phyloP scores from a whole-genome alignment of 2,888 invertebrate species.

The Pammene aurita region DNA sequence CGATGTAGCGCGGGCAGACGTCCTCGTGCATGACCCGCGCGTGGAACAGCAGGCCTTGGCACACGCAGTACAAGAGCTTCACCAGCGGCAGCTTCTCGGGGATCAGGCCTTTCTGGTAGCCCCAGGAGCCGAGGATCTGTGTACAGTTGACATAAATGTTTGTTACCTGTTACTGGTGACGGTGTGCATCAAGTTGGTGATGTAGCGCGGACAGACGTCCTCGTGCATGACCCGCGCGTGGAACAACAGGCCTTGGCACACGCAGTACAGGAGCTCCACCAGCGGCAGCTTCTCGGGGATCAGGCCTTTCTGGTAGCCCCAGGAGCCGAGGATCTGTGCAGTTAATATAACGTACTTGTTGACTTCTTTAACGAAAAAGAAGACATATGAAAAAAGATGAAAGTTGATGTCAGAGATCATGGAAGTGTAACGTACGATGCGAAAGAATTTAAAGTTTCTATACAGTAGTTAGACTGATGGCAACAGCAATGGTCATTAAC shows the following conservation, averaged over 20 bases:
- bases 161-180: too few species aligned
- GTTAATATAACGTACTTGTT: too few species aligned
- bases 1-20: conserved; percentile 65
- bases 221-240: conserved; percentile 81
- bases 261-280: conserved; percentile 77
- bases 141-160: conserved; percentile 9
- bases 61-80: conserved; percentile 78
- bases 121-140: conserved; percentile 74
- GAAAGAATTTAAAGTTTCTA: too few species aligned
- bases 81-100: conserved; percentile 71
- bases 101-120: conserved; percentile 68
- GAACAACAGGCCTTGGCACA: conserved; percentile 79
- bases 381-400: too few species aligned
- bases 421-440: too few species aligned
- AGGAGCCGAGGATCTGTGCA: conserved; percentile 69
- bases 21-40: conserved; percentile 80
- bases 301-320: conserved; percentile 70
- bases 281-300: conserved; percentile 71
- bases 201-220: conserved; percentile 70
- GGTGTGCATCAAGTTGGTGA: background rate
- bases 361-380: too few species aligned
- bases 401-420: too few species aligned
- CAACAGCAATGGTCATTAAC: too few species aligned
- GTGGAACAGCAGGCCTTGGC: conserved; percentile 81
- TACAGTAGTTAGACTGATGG: too few species aligned